Base-by-base conservation (phyloP, 2,797 vertebrate species). In the Melanotaenia nigrans region DNA sequence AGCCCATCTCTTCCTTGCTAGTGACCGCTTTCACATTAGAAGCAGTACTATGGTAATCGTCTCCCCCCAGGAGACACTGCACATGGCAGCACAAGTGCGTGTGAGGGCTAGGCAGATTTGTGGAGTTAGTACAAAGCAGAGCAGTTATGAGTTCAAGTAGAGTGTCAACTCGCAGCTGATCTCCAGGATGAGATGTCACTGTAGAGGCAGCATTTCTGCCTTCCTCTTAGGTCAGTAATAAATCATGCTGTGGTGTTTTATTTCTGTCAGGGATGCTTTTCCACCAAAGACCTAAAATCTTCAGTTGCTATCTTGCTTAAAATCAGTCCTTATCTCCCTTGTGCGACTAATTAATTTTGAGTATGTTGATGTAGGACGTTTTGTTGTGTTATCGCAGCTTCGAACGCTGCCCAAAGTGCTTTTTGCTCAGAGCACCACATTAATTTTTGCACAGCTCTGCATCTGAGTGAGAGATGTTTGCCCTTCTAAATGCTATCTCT, bases 21-120 rank as follows among this genome's bases (percentile, higher is more conserved):
- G 35, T 84, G 84, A 87, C 84, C 87, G 64, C 54, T n/a, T 67
- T 85, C 55, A 12, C 77, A 85, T 87, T 82, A 84, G 77, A 49
- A 61, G 67, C 61, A 58, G 69, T 56, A 5, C 74, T 68, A 73
- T 81, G 73, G 68, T 85, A 87, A 89, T 88, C 73, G 73, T 59
- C 62, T 45, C 61, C 69, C 69, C 74, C 66, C 79, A 49, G 14
- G 81, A 73, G 75, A 84, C 65, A 1, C 63, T 2, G 28, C 78
- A 66, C 78, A 71, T 20, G 40, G 61, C 75, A 74, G 32, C 71
- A 45, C 66, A 2, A 22, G 12, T 7, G 65, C 54, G 59, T 81
- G 69, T 40, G 12, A 11, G 20, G 25, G 58, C 30, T 18, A 47
- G 56, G 16, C 28, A 49, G 47, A 49, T 49, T 22, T 49, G 9